These are phyloP conservation scores for Brachyptera risi DNA, from an alignment of 2,888 invertebrate species.

Conservation along the genomic window DNA sequence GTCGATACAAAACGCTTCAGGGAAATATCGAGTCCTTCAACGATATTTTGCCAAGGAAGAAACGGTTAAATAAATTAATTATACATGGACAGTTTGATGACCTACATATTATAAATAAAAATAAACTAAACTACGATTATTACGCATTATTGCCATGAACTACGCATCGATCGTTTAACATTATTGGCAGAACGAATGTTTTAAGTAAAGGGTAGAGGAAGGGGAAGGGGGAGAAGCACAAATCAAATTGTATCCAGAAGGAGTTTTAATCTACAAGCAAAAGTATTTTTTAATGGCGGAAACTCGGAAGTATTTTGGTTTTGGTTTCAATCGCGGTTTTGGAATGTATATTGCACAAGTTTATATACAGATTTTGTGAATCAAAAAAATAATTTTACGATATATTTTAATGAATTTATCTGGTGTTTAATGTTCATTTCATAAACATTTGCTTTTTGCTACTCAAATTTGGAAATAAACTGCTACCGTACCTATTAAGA, in stretches of 20 bases:
- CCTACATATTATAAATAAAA: constrained; percentile 6
- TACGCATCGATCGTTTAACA: not conserved
- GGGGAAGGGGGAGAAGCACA: constrained; percentile 15
- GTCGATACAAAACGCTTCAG: no score
- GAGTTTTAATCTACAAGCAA: not conserved
- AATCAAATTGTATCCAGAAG: constrained; percentile 13
- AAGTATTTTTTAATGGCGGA: not conserved
- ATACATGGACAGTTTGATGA: constrained; percentile 16
- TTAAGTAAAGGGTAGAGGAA: constrained; percentile 12
- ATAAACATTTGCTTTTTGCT: not conserved
- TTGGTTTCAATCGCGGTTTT: constrained; percentile 13
- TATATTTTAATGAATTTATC: constrained; percentile 1
- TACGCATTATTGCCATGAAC: not conserved
- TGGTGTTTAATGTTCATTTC: not conserved
- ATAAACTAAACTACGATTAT: constrained; percentile 1
- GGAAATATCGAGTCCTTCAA: not conserved
- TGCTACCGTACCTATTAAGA: not conserved
- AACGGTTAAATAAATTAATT: not conserved
- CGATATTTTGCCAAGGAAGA: not conserved
- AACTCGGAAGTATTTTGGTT: constrained; percentile 9
- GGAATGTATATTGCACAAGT: constrained; percentile 17
- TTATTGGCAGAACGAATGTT: constrained; percentile 17
- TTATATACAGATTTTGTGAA: constrained; percentile 1
- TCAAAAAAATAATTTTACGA: not conserved
- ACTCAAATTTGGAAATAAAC: not conserved